These are phyloP conservation scores for Myzus persicae DNA, from an alignment of 1,140 invertebrate genomes.

Conservation along the genomic window DNA sequence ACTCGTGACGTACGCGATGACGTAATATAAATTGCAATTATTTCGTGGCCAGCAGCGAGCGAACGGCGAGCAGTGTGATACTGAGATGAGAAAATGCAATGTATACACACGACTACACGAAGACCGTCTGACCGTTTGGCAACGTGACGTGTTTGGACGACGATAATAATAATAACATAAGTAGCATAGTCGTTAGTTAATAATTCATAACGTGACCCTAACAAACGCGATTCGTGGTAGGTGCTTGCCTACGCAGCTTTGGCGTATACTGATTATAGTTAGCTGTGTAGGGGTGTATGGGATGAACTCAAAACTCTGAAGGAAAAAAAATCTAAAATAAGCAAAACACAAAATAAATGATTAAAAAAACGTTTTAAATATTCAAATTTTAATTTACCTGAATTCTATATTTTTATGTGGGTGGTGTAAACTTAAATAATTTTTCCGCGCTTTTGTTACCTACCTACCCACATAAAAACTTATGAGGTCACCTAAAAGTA, in stretches of 20 bases:
- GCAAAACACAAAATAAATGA: background rate
- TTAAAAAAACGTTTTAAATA: slow-evolving; percentile 32
- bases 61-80: background rate
- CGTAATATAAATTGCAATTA: slow-evolving; percentile 14
- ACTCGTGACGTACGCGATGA: slow-evolving; percentile 12
- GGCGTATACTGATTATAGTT: background rate
- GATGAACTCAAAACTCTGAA: background rate
- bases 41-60: background rate
- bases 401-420: background rate
- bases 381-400: background rate
- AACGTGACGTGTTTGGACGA: background rate
- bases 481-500: no score
- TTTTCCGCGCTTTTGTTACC: background rate
- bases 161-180: background rate
- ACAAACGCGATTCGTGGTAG: background rate
- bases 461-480: background rate
- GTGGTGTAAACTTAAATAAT: background rate
- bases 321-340: background rate
- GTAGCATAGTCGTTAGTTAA: background rate
- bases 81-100: background rate
- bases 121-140: background rate
- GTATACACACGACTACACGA: background rate
- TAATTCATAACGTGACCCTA: background rate
- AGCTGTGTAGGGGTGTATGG: background rate
- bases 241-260: background rate